Percentiles rank a stretch among this genome's conserved stretches.
Conservation (phyloP, 2,113 vertebrate species). For the Callopanchax toddi region DNA sequence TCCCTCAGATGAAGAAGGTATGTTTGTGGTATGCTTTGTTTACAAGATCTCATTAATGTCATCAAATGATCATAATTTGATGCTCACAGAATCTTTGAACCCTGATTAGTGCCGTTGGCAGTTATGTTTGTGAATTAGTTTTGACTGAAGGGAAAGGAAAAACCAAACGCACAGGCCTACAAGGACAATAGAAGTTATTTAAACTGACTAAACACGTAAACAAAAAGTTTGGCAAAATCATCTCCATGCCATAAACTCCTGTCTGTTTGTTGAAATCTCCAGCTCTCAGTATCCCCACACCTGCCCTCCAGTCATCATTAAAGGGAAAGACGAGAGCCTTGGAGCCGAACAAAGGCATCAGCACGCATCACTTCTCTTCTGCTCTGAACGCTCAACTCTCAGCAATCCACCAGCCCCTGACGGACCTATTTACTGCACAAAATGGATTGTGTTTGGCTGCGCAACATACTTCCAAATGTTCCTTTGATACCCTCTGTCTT, state of each 20-base stretch:
- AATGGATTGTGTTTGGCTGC: conserved; percentile 67
- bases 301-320: conserved; percentile 78
- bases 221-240: conserved; percentile 46
- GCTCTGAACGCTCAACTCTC: conserved; percentile 51
- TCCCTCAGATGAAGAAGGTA: background rate
- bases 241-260: conserved; percentile 34
- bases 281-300: conserved; percentile 51
- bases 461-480: conserved; percentile 61
- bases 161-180: background rate
- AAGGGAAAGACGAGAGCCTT: conserved; percentile 58
- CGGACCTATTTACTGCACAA: conserved; percentile 71
- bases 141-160: background rate
- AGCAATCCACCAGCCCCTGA: conserved; percentile 65
- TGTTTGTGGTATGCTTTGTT: background rate
- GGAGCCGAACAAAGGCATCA: conserved; percentile 64
- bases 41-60: background rate
- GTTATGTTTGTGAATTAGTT: background rate
- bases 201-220: conserved; percentile 56
- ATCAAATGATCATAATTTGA: background rate
- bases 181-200: conserved; percentile 34
- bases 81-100: background rate
- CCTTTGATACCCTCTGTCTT: conserved; percentile 59
- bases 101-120: background rate
- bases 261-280: conserved; percentile 70
- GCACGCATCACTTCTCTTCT: conserved; percentile 65